Base-by-base conservation (phyloP, 2,888 invertebrate species). In the Julus scandinavius region DNA sequence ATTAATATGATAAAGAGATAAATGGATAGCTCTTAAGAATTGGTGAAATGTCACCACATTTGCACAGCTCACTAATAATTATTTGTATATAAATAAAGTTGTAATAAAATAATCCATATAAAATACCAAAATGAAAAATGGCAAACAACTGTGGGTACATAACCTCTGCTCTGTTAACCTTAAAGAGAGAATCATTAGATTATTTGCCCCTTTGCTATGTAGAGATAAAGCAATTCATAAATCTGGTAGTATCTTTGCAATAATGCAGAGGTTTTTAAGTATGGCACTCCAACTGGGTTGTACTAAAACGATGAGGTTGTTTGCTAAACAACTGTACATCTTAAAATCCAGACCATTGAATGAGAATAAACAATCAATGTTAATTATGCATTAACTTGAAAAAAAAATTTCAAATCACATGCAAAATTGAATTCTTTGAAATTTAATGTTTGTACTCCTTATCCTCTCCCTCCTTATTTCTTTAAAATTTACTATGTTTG, bases 101-200 rank as follows among this genome's bases (percentile, higher is more conserved):
- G 80, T 80, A 80, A 15, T 80, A 80, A 80, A 80, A 80, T 40
- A 80, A 80, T 80, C 80, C 80, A 29, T 80, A 80, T 80, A 80
- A 80, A 80, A 29, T 80, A 72, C 29, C 80, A 29, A 80, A 80
- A 80, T 38, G 80, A 80, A 15, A 38, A 80, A 38, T 38, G 80
- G 38, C 63, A 72, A 72, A 20, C 20, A 72, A 72, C 38, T 15
- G 38, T 40, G 80, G 7, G 13, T 80, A 40, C 29, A 38, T 13
- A 80, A 63, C 9, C 80, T 80, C 38, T 38, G 13, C 72, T 20
- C 20, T 29, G 29, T 9, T 29, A 9, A 5, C 72, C 11, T 72
- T 7, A 1, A 6, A 72, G 72, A 72, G 72, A 72, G 7, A 63
- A 20, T 72, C 72, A 72, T 11, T 40, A 80, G 38, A 80, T 38